Conservation (phyloP, 2,888 invertebrate species). For the Xestia xanthographa region DNA sequence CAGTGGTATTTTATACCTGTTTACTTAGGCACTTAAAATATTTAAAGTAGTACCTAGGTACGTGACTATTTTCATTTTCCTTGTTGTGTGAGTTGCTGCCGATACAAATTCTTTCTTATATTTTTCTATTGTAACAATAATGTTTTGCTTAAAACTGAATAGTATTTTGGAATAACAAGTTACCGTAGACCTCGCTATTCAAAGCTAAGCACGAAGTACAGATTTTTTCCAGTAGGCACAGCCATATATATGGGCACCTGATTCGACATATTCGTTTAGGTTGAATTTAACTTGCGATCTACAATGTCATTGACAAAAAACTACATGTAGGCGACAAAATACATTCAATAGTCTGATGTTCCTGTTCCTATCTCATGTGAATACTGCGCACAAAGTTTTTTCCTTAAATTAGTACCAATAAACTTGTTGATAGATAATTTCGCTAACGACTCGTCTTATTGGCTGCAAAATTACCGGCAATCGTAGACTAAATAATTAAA, state of each 20-base stretch:
- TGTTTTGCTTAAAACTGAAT: neutral
- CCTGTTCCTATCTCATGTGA: constrained; percentile 25
- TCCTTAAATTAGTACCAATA: constrained; percentile 17
- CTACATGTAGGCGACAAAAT: constrained; percentile 27
- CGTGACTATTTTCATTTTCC: constrained; percentile 50
- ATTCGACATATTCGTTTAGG: constrained; percentile 18
- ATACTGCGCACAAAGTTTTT: constrained; percentile 25
- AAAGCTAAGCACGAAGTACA: neutral
- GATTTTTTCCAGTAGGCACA: constrained; percentile 24
- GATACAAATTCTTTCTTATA: constrained; percentile 1
- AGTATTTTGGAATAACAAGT: neutral
- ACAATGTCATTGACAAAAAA: constrained; percentile 42
- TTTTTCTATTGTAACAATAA: neutral
- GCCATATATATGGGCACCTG: constrained; percentile 3
- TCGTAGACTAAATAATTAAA: constrained; percentile 16
- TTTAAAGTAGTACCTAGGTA: constrained; percentile 37
- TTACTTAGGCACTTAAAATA: constrained; percentile 59
- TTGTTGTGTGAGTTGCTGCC: constrained; percentile 7
- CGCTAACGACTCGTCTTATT: constrained; percentile 4
- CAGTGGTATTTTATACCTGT: constrained; percentile 69
- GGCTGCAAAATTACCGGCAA: constrained; percentile 5
- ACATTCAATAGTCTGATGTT: constrained; percentile 23
- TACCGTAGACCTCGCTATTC: neutral
- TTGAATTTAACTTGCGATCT: constrained; percentile 34
- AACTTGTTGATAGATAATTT: constrained; percentile 16